Evolutionary conservation across 2,797 vertebrate species (phyloP).

Genomic region (Crocidura indochinensis): DNA sequence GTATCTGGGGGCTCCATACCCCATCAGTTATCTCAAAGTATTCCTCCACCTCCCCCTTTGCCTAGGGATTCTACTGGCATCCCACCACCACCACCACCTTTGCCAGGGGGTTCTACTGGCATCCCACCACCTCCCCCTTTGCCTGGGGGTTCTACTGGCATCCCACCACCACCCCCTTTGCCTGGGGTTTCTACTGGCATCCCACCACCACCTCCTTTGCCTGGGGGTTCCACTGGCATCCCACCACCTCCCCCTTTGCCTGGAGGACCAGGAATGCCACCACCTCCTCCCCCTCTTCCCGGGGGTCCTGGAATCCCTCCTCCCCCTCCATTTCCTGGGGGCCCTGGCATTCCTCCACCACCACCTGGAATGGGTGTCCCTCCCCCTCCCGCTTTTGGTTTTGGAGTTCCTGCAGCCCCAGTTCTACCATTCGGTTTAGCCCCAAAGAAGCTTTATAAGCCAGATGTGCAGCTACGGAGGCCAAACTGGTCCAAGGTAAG

Average conservation of each 20-base stretch:
- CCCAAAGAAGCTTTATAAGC: slow-evolving; percentile 94
- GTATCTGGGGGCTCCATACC: not conserved
- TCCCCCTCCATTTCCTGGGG: slow-evolving; percentile 85
- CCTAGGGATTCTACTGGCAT: not conserved
- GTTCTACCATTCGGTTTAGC: slow-evolving; percentile 91
- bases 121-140: slow-evolving; percentile 81
- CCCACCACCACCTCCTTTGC: slow-evolving; percentile 65
- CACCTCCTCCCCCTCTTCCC: slow-evolving; percentile 77
- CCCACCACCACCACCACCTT: slow-evolving; percentile 87
- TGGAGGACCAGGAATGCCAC: not conserved
- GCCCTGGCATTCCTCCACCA: slow-evolving; percentile 79
- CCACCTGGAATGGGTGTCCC: slow-evolving; percentile 72
- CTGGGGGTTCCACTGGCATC: not conserved
- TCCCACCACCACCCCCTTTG: not conserved
- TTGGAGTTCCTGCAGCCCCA: slow-evolving; percentile 81
- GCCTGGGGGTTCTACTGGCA: slow-evolving; percentile 78
- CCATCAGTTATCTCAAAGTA: slow-evolving; percentile 31
- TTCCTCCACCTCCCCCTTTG: slow-evolving; percentile 74
- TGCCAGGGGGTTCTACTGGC: slow-evolving; percentile 71
- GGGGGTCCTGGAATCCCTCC: slow-evolving; percentile 21
- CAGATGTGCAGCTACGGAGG: slow-evolving; percentile 93
- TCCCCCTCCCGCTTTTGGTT: slow-evolving; percentile 71
- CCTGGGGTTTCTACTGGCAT: not conserved
- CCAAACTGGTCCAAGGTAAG: slow-evolving; percentile 96
- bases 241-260: slow-evolving; percentile 71